Evolutionary conservation across 2,113 vertebrate genomes (phyloP).

Genomic region (Datnioides undecimradiatus): DNA sequence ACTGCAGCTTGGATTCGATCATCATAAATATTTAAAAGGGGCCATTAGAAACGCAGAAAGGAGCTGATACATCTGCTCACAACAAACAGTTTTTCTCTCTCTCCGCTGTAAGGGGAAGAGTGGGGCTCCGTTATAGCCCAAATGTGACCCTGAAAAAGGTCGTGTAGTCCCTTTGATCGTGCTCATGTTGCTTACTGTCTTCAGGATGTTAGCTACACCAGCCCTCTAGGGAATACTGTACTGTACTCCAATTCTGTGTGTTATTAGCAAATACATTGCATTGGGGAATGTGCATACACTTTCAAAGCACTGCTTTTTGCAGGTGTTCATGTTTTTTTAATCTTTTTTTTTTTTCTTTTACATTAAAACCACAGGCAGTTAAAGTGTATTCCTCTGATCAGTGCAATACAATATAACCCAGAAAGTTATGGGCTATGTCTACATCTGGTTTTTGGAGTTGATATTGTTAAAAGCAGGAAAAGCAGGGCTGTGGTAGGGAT

Average conservation of each 20-base stretch:
- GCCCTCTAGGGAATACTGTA: background rate
- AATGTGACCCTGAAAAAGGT: conserved; percentile 6
- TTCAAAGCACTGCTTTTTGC: background rate
- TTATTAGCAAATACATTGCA: background rate
- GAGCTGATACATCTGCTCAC: conserved; percentile 17
- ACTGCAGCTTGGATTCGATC: conserved; percentile 25
- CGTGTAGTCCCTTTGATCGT: background rate
- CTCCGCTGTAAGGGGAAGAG: background rate
- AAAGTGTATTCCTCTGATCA: no score
- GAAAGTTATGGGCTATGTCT: no score
- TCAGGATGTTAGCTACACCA: background rate
- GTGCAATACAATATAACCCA: no score
- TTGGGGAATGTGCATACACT: background rate
- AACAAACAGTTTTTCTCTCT: conserved; percentile 12
- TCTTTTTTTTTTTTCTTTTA: no score
- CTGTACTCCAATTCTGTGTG: background rate
- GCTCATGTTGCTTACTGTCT: background rate
- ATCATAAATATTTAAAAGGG: conserved; percentile 54
- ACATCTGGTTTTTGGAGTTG: no score
- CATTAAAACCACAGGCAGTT: no score
- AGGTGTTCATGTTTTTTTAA: no score
- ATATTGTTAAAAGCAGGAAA: no score
- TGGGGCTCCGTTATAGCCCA: background rate
- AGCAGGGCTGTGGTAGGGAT: no score
- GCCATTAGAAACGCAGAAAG: conserved; percentile 26